Evolutionary conservation across 2,797 vertebrate species (phyloP).

Genomic region (Perodicticus potto): DNA sequence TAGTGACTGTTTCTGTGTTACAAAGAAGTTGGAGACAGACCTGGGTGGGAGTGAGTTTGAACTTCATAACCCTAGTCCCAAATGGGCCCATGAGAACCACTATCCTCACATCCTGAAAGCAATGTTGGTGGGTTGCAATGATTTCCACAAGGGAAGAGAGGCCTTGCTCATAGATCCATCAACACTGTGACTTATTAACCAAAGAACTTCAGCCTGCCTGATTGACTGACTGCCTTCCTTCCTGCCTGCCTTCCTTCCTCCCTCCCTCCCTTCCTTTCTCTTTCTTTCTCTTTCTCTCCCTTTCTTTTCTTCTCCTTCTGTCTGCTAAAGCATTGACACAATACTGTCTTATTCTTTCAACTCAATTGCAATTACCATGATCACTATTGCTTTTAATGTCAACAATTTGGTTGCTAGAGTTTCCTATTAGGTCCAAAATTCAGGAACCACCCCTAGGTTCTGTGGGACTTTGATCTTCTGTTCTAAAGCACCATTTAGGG

Average conservation of each 20-base stretch:
- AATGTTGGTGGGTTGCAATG: neutral
- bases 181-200: neutral
- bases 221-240: neutral
- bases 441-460: neutral
- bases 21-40: neutral
- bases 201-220: neutral
- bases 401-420: neutral
- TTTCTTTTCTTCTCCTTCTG: neutral
- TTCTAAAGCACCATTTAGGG: neutral
- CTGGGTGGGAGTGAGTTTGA: neutral
- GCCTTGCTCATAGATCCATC: neutral
- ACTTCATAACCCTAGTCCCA: neutral
- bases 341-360: neutral
- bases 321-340: neutral
- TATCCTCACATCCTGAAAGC: neutral
- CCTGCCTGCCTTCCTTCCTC: neutral
- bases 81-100: neutral
- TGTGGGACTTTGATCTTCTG: neutral
- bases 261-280: no score
- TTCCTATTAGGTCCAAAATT: neutral
- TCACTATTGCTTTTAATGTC: neutral
- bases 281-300: neutral
- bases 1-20: neutral
- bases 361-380: neutral
- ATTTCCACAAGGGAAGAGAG: neutral